phyloP scores from a whole-genome alignment of 2,797 vertebrate genomes.

The Pristis pectinata region DNA sequence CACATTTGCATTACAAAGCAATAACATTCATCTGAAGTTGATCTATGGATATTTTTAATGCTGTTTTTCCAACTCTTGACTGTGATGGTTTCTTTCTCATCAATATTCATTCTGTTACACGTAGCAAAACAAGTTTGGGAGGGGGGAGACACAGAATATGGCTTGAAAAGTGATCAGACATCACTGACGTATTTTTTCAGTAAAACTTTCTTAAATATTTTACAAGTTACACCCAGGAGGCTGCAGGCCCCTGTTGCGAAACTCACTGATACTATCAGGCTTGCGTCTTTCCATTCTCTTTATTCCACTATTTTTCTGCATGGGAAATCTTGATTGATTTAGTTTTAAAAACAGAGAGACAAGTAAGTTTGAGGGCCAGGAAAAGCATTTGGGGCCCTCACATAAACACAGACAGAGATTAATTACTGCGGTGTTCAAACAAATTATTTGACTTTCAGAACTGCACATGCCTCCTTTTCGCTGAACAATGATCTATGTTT shows the following conservation, averaged over 20 bases:
- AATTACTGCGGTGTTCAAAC: slow-evolving; percentile 42
- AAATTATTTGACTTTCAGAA: slow-evolving; percentile 50
- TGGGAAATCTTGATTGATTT: slow-evolving; percentile 62
- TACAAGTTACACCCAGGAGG: slow-evolving; percentile 42
- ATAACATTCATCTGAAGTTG: slow-evolving; percentile 34
- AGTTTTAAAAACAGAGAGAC: slow-evolving; percentile 52
- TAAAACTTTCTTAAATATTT: slow-evolving; percentile 27
- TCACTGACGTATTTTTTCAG: background rate
- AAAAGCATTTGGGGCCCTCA: slow-evolving; percentile 56
- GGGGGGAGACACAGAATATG: background rate
- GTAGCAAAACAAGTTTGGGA: background rate
- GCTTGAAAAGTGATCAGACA: slow-evolving; percentile 25
- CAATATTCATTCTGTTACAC: slow-evolving; percentile 24
- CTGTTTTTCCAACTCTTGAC: slow-evolving; percentile 20
- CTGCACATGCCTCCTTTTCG: slow-evolving; percentile 42
- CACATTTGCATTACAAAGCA: slow-evolving; percentile 34
- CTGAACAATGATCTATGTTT: slow-evolving; percentile 43
- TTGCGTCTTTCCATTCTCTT: slow-evolving; percentile 59
- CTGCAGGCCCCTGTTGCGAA: slow-evolving; percentile 50
- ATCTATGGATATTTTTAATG: slow-evolving; percentile 29
- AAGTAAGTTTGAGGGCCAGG: slow-evolving; percentile 54
- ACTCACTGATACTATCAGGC: slow-evolving; percentile 56
- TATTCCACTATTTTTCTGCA: slow-evolving; percentile 59
- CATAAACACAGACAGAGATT: slow-evolving; percentile 59
- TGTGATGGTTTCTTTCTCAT: slow-evolving; percentile 12